Base-by-base conservation (phyloP, 2,113 vertebrate species). In the Electrona antarctica region DNA sequence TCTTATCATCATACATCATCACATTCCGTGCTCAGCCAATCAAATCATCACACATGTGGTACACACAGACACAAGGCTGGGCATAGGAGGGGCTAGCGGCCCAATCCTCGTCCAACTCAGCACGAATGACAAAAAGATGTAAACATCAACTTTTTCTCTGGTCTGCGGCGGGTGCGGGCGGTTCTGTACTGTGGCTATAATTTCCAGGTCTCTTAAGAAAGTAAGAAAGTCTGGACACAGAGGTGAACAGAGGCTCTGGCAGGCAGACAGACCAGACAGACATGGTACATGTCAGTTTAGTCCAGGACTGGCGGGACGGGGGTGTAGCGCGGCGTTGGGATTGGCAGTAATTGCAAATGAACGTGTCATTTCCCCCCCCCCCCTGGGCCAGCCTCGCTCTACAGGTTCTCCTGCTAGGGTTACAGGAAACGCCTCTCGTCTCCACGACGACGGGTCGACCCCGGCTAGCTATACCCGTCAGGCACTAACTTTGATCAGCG, bases 361-460 rank as follows among this genome's bases (percentile, higher is more conserved):
- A 84, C 64, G 70, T 90, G 92, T 90, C 85, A 86, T 85, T 88
- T 92, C 88, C 86, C 87, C 86, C 86, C 87, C 86, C 57, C 69
- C 60, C 50, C 51, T 8, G 71, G 62, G 76, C 58, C 73, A 64
- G 62, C 58, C 73, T 66, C 62, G 74, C 81, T 82, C 81, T 78
- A 58, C 76, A 83, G 81, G 88, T 83, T 69, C 70, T 71, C 72
- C 74, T 61, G 67, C 78, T 93, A 82, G 69, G 75, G 84, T 92
- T 93, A 88, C 91, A 92, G 91, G 91, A 91, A 92, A 90, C 80
- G 10, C 69, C n/a, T 41, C 33, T 41, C 1, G 78, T 87, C 87
- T 82, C 81, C 82, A 80, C 74, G 3, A 41, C 50, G 71, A 80
- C 77, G 33, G 33, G 33, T 41, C 33, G 33, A 78, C 88, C 80